Percentiles rank a stretch among this genome's conserved stretches.
Evolutionary conservation across 2,113 vertebrate species (phyloP).

Genomic region (Sinocyclocheilus anshuiensis): DNA sequence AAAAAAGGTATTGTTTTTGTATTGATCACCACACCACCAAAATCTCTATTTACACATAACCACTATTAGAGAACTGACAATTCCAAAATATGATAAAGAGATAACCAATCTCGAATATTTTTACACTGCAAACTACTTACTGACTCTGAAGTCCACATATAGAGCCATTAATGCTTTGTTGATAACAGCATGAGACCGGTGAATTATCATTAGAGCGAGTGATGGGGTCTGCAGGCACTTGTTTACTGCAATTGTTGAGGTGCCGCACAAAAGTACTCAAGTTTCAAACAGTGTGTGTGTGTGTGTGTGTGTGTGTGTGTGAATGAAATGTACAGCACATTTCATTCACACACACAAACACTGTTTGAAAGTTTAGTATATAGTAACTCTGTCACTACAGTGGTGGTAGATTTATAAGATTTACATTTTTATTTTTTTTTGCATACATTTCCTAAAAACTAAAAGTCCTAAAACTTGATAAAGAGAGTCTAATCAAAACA

Average conservation of each 20-base stretch:
- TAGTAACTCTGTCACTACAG: background rate
- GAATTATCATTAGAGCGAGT: background rate
- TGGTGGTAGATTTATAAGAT: background rate
- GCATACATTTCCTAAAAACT: background rate
- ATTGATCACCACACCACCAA: background rate
- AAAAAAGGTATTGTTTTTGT: background rate
- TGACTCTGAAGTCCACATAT: background rate
- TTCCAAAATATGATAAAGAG: background rate
- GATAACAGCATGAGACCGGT: background rate
- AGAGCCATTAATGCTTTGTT: background rate
- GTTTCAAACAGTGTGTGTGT: background rate
- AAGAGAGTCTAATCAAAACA: background rate
- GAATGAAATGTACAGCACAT: background rate
- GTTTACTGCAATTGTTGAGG: background rate
- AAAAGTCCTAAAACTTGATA: background rate
- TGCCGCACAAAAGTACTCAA: background rate
- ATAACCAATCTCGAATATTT: conserved; percentile 1
- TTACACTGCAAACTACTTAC: conserved; percentile 34
- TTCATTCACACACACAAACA: no score
- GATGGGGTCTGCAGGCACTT: background rate
- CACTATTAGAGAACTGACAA: background rate
- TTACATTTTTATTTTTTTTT: background rate
- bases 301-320: background rate
- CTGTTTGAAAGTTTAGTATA: background rate
- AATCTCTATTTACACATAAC: background rate